phyloP scores from a whole-genome alignment of 1,140 invertebrate genomes.

The Bombus confusus region DNA sequence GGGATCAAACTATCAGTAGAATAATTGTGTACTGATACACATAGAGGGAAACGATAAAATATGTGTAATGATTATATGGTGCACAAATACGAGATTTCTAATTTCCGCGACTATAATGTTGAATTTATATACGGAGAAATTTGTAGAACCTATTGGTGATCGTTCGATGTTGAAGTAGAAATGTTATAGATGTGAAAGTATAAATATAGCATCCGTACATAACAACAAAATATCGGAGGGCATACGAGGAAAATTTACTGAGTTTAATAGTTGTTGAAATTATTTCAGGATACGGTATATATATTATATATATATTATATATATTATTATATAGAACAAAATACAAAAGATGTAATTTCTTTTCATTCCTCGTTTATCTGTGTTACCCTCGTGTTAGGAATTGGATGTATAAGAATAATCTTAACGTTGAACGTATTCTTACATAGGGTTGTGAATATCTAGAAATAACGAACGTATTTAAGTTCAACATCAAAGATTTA shows the following conservation, averaged over 20 bases:
- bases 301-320: conserved; percentile 23
- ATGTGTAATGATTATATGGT: conserved; percentile 47
- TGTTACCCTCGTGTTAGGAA: conserved; percentile 41
- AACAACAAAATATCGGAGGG: conserved; percentile 30
- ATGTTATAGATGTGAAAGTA: conserved; percentile 56
- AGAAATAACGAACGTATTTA: conserved; percentile 62
- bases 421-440: conserved; percentile 55
- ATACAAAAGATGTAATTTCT: conserved; percentile 18
- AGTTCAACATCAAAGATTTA: conserved; percentile 65
- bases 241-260: conserved; percentile 33
- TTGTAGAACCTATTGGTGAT: conserved; percentile 55
- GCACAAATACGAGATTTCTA: conserved; percentile 29
- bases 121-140: conserved; percentile 50
- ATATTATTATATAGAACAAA: conserved; percentile 21
- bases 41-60: conserved; percentile 29
- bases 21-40: conserved; percentile 52
- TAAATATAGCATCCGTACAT: conserved; percentile 44
- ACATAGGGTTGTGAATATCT: conserved; percentile 68
- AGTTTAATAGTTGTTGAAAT: conserved; percentile 56
- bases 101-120: conserved; percentile 3
- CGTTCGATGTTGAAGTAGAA: conserved; percentile 56
- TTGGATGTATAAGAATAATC: conserved; percentile 42
- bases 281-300: conserved; percentile 54
- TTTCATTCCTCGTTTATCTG: conserved; percentile 50
- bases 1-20: conserved; percentile 57